phyloP scores from a whole-genome alignment of 2,888 invertebrate genomes.

The Brenthis daphne region DNA sequence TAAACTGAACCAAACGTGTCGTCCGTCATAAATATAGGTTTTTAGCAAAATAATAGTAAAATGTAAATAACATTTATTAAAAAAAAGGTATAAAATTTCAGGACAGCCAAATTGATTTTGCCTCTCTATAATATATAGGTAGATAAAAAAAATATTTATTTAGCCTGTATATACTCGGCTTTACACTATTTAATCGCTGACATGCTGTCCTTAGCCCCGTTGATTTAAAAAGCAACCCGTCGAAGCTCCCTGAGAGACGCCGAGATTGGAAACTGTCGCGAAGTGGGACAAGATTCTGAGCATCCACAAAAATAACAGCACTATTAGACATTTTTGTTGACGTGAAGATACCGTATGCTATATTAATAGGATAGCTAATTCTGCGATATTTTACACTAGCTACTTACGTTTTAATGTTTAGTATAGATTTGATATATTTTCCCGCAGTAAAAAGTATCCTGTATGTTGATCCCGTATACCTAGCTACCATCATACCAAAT shows the following conservation, averaged over 20 bases:
- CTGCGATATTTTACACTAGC: not conserved
- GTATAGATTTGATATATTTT: too few species aligned
- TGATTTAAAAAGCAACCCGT: conserved; percentile 19
- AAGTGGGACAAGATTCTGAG: conserved; percentile 19
- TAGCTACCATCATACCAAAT: too few species aligned
- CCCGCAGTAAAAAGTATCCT: too few species aligned
- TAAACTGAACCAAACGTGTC: too few species aligned
- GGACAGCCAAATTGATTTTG: too few species aligned
- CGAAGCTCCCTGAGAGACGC: not conserved
- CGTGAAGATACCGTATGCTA: not conserved
- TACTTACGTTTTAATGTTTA: too few species aligned
- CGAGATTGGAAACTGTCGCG: conserved; percentile 12
- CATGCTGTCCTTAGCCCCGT: conserved; percentile 21
- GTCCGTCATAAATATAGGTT: too few species aligned
- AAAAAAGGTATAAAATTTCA: too few species aligned
- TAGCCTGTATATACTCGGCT: not conserved
- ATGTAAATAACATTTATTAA: too few species aligned
- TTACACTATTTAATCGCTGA: conserved; percentile 9
- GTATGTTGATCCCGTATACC: too few species aligned
- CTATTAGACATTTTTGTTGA: not conserved
- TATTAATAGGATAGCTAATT: not conserved
- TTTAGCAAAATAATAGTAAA: too few species aligned
- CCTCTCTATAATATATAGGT: too few species aligned
- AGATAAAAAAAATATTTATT: not conserved
- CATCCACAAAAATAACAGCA: not conserved